These are phyloP conservation scores for Vireo griseus DNA, from an alignment of 2,797 vertebrate species.

Conservation along the genomic window DNA sequence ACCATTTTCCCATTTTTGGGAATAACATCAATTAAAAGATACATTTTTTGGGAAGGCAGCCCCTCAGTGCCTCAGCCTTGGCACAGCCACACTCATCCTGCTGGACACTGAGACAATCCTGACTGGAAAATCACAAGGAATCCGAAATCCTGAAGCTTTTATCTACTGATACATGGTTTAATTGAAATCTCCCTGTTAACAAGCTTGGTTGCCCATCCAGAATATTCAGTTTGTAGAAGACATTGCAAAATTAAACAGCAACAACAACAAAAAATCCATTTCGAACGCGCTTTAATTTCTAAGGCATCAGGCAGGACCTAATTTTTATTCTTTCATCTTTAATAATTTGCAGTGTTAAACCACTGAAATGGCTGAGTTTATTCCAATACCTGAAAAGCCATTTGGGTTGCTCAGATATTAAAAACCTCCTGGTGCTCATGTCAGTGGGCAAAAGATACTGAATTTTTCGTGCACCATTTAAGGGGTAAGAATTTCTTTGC, in stretches of 20 bases:
- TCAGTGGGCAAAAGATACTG: neutral
- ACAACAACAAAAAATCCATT: neutral
- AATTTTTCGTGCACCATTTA: neutral
- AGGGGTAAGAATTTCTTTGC: neutral
- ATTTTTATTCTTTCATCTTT: neutral
- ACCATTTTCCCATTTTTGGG: constrained; percentile 46
- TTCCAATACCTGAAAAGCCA: neutral
- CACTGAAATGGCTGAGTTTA: neutral
- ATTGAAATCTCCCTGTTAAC: neutral
- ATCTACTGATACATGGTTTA: rapidly evolving
- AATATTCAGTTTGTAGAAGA: neutral
- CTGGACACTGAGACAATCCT: rapidly evolving
- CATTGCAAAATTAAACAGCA: neutral
- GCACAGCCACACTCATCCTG: neutral
- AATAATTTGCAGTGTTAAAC: neutral
- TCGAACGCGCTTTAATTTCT: neutral
- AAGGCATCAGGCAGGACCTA: neutral
- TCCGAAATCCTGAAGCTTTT: neutral
- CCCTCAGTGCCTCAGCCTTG: neutral
- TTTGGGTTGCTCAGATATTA: neutral
- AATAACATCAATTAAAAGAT: neutral
- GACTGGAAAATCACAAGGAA: neutral
- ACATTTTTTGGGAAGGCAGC: neutral
- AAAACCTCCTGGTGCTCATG: neutral
- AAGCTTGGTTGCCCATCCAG: neutral